Evolutionary conservation across 2,113 vertebrate genomes (phyloP), one percentile per base, ranked within the genome.

Genomic region (Strix uralensis): DNA sequence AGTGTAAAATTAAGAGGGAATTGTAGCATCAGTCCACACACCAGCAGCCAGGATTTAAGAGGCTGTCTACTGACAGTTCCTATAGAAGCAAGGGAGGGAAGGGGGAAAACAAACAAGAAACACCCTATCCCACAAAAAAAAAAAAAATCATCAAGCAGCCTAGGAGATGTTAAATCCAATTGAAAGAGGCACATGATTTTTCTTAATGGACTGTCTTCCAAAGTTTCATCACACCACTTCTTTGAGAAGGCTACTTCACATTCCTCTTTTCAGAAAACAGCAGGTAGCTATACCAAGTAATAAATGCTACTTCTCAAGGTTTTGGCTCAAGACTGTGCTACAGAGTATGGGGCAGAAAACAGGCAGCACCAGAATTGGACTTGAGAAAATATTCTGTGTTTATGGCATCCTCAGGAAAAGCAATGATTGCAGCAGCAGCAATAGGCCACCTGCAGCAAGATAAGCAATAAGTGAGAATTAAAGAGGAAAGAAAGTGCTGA

Each of bases 391-490:
- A 82, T 38, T 85, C 46, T 62, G 40, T 46, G 55, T 52, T 86
- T 66, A 54, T 38, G n/a, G 36, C 23, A 63, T 71, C 34, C 79
- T 67, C 1, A 2, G 63, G 55, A 92, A 96, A 94, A 78, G 70
- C 44, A 90, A 54, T 32, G 58, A 92, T n/a, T 86, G 72, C 52
- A 88, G 87, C 59, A 96, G 67, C 54, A 93, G 47, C 65, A 88
- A 38, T 67, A 77, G 66, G 77, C 75, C 90, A 91, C 67, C 81
- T 95, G 75, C 80, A 94, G 88, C 82, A 96, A 85, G 38, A 84
- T 46, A 87, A 84, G 79, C 73, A 91, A 18, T 55, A 81, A 73
- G 52, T 38, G 77, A 90, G 71, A 84, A 96, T 61, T 92, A 79
- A 67, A 94, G 47, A 69, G 46, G 54, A 79, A 88, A 78, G 69